Evolutionary conservation across 2,113 vertebrate genomes (phyloP).

Genomic region (Pampusana beccarii): DNA sequence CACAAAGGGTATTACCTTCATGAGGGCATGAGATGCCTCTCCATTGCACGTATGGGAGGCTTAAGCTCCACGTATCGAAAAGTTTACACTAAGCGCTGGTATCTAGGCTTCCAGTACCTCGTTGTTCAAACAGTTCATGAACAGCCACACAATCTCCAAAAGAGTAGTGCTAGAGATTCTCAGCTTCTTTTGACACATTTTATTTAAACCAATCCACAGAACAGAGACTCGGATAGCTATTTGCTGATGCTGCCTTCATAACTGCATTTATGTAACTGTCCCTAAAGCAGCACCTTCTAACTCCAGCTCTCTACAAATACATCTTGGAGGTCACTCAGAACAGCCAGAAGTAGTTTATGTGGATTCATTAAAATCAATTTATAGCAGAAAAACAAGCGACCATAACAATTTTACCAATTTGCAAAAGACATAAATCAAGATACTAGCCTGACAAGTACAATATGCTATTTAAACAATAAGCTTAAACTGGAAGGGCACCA

Average conservation of each 20-base stretch:
- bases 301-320: neutral
- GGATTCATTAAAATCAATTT: neutral
- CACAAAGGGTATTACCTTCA: neutral
- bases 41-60: neutral
- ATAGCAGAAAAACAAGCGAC: neutral
- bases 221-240: neutral
- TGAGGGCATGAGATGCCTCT: neutral
- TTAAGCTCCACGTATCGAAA: neutral
- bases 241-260: neutral
- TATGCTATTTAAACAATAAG: neutral
- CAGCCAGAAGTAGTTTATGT: neutral
- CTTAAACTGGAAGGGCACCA: neutral
- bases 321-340: neutral
- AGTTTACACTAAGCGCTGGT: neutral
- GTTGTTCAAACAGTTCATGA: neutral
- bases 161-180: neutral
- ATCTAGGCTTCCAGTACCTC: neutral
- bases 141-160: neutral
- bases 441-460: neutral
- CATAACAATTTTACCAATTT: neutral
- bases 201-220: neutral
- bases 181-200: neutral
- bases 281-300: neutral
- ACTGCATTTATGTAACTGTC: neutral
- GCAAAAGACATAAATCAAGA: neutral